A percentile compares a stretch with the other conserved stretches of the same genome.
phyloP scores from a whole-genome alignment of 2,113 vertebrate species.

The Poeciliopsis turrubarensis region DNA sequence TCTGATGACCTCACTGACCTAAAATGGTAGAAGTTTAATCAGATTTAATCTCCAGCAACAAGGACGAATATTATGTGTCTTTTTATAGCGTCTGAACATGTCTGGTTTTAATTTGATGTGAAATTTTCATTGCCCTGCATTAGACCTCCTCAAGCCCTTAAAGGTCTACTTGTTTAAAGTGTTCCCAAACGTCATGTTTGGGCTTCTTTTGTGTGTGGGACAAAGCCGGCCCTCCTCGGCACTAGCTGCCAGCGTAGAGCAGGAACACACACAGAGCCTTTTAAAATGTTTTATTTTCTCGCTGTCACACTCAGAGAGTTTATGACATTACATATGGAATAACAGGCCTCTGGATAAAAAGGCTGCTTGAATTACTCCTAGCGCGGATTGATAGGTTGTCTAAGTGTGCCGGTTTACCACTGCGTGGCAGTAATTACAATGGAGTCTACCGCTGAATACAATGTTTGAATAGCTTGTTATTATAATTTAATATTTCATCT shows the following conservation, averaged over 20 bases:
- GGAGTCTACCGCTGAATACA: constrained; percentile 45
- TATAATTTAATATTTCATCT: constrained; percentile 31
- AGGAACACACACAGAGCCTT: constrained; percentile 67
- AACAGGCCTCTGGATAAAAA: constrained; percentile 70
- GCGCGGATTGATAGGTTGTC: constrained; percentile 71
- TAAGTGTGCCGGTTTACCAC: constrained; percentile 53
- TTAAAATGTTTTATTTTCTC: constrained; percentile 69
- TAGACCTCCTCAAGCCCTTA: constrained; percentile 34
- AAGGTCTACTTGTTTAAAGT: constrained; percentile 59
- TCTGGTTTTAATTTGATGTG: constrained; percentile 14
- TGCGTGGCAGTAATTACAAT: constrained; percentile 48
- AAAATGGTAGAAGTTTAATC: background rate
- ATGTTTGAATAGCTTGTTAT: constrained; percentile 45
- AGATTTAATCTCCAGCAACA: background rate
- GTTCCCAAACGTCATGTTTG: constrained; percentile 51
- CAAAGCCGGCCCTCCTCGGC: constrained; percentile 38
- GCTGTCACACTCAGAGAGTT: constrained; percentile 67
- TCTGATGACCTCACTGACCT: background rate
- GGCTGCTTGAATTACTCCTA: constrained; percentile 59
- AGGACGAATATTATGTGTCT: background rate
- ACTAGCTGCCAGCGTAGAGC: constrained; percentile 56
- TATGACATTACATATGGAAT: constrained; percentile 76
- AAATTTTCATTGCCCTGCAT: constrained; percentile 27
- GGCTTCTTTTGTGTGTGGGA: constrained; percentile 23
- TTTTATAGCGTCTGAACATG: background rate